phyloP scores from a whole-genome alignment of 2,888 invertebrate genomes.

The Aphidoletes aphidimyza region DNA sequence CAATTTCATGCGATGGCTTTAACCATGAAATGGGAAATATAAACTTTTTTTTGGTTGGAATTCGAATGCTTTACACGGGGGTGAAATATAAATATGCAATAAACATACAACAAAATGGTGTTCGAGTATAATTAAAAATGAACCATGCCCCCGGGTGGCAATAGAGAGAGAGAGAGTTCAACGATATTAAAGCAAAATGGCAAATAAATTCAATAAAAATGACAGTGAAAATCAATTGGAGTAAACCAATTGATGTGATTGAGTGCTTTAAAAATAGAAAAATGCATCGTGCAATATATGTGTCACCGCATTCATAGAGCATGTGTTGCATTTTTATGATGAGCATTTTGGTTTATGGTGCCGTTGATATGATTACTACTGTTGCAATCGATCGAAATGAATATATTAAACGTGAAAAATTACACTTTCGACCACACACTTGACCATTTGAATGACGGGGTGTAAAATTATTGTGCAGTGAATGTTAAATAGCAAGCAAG shows the following conservation, averaged over 20 bases:
- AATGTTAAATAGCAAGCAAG: too few species aligned
- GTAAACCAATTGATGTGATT: not conserved
- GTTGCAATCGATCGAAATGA: conserved; percentile 31
- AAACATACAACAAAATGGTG: too few species aligned
- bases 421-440: not conserved
- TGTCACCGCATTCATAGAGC: not conserved
- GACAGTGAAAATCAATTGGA: not conserved
- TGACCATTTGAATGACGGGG: not conserved
- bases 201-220: too few species aligned
- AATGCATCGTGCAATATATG: not conserved
- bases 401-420: not conserved
- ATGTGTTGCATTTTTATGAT: conserved; percentile 31
- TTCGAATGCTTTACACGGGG: too few species aligned
- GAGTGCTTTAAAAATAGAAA: not conserved
- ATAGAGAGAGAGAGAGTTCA: too few species aligned
- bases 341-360: conserved; percentile 36
- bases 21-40: too few species aligned
- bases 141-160: too few species aligned
- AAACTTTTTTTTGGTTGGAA: too few species aligned
- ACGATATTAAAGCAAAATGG: too few species aligned
- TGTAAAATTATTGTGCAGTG: too few species aligned
- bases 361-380: conserved; percentile 22
- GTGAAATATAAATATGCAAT: too few species aligned
- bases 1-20: not conserved
- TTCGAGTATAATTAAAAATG: too few species aligned